These are phyloP conservation scores for Emydura subglobosa DNA, from an alignment of 2,113 vertebrate species.

Conservation along the genomic window DNA sequence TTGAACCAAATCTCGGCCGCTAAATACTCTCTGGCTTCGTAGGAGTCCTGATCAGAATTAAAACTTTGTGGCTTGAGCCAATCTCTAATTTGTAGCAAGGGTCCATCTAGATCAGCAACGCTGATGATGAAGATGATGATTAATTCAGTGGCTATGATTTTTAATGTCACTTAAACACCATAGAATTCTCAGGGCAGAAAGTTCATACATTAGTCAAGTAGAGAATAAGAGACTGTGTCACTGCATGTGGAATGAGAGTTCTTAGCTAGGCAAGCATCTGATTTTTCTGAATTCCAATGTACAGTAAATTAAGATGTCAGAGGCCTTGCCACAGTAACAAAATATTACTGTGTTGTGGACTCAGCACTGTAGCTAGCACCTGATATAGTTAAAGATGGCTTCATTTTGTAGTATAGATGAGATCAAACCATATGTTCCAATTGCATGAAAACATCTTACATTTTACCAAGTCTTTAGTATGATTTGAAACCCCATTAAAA, in stretches of 20 bases:
- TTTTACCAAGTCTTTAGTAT: neutral
- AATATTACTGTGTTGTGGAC: neutral
- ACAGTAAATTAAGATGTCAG: neutral
- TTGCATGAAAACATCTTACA: neutral
- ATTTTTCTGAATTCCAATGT: neutral
- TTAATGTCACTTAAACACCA: neutral
- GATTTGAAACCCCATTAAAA: neutral
- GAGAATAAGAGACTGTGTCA: neutral
- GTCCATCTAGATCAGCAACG: neutral
- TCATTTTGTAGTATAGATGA: neutral
- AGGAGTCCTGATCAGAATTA: neutral
- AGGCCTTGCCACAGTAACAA: accelerated
- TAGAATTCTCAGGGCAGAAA: conserved; percentile 8
- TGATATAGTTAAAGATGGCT: neutral
- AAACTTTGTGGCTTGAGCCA: neutral
- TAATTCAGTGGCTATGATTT: neutral
- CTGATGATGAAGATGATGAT: neutral
- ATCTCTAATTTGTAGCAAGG: neutral
- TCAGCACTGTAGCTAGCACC: neutral
- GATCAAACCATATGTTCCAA: conserved; percentile 10
- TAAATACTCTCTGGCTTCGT: neutral
- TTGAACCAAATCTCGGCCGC: neutral
- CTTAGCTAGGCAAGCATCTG: neutral
- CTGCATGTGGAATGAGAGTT: neutral
- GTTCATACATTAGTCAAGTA: neutral